Conservation (phyloP, 53 echinoderm and acorn worm species). For the Echinometra lucunter region DNA sequence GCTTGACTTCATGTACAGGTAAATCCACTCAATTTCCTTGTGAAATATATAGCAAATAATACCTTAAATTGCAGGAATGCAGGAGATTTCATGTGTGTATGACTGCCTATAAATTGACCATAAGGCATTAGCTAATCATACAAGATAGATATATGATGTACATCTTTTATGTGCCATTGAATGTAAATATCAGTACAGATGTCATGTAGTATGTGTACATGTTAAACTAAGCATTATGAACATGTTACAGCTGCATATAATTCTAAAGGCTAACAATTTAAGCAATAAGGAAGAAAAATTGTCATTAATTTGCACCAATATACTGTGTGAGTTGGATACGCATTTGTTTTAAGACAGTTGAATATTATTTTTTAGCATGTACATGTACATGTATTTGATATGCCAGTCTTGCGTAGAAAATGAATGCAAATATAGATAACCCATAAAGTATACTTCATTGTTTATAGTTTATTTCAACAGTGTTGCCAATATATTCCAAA, state of each 20-base stretch:
- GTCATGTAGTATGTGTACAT: not conserved
- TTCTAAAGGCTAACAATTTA: slow-evolving; percentile 10
- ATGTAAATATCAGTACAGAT: slow-evolving; percentile 8
- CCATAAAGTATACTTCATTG: not conserved
- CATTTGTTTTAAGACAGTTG: not conserved
- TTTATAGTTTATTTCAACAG: not conserved
- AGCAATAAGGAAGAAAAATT: slow-evolving; percentile 10
- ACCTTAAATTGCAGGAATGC: not conserved
- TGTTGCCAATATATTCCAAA: slow-evolving; percentile 23
- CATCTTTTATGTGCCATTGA: not conserved
- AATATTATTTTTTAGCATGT: not conserved
- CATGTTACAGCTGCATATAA: slow-evolving; percentile 5
- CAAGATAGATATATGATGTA: not conserved
- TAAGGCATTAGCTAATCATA: not conserved
- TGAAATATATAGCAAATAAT: not conserved
- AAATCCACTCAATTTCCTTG: not conserved
- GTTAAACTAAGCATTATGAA: not conserved
- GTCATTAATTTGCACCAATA: not conserved
- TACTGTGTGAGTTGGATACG: not conserved
- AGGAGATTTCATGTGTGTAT: not conserved
- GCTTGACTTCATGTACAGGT: not conserved
- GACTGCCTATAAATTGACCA: not conserved
- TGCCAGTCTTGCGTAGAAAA: slow-evolving; percentile 55
- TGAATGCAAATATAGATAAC: not conserved
- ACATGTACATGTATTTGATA: not conserved